A percentile compares a stretch with the other conserved stretches of the same genome.
These are phyloP conservation scores for Rhyacophila evoluta DNA, from an alignment of 2,888 invertebrate species.

Conservation along the genomic window DNA sequence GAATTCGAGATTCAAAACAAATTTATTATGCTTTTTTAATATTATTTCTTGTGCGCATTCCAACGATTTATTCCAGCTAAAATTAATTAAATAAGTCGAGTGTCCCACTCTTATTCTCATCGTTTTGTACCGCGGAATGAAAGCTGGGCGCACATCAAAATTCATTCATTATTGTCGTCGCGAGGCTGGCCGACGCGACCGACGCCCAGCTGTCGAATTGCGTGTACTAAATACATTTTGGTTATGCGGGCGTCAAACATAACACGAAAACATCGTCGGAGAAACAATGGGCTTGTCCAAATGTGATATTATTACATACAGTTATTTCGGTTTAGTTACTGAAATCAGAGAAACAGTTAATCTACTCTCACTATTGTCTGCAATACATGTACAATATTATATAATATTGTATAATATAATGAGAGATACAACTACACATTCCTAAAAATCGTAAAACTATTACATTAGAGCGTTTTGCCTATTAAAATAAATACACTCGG, in stretches of 20 bases:
- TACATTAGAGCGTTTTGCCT: too few relatives aligned
- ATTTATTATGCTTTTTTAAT: not conserved
- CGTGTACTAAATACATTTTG: not conserved
- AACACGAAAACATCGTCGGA: not conserved
- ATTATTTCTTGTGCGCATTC: not conserved
- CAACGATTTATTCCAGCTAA: slow-evolving; percentile 22
- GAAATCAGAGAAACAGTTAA: not conserved
- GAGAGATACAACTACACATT: too few relatives aligned
- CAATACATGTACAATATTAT: too few relatives aligned
- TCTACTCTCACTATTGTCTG: too few relatives aligned
- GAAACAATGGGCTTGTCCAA: not conserved
- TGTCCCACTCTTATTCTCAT: slow-evolving; percentile 16
- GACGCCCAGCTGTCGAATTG: not conserved
- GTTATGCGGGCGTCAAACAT: not conserved
- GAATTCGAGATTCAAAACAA: not conserved
- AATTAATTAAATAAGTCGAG: slow-evolving; percentile 12
- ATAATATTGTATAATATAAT: too few relatives aligned
- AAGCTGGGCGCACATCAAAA: slow-evolving; percentile 9
- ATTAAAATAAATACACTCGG: too few relatives aligned
- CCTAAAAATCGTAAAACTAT: too few relatives aligned
- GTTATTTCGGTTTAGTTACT: not conserved
- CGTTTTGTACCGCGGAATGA: slow-evolving; percentile 4
- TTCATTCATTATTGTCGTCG: slow-evolving; percentile 19
- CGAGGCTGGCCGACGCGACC: not conserved
- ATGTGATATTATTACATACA: not conserved